These are phyloP conservation scores for Taenioides sp. DNA, from an alignment of 2,797 vertebrate genomes.

Conservation along the genomic window DNA sequence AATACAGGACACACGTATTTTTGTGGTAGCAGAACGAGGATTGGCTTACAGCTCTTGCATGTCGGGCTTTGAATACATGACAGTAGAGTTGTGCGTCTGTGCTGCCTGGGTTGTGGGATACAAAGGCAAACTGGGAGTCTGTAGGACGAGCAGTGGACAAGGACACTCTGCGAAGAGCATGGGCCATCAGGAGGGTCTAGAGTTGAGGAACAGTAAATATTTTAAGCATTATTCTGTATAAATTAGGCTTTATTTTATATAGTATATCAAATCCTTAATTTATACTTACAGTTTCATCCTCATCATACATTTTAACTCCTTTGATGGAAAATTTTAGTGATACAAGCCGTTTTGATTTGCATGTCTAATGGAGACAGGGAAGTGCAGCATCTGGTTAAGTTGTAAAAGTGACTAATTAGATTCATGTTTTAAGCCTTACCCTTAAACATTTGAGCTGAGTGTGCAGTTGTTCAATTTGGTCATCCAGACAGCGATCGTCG, in stretches of 20 bases:
- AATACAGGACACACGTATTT: not conserved
- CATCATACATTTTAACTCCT: conserved; percentile 90
- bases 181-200: conserved; percentile 93
- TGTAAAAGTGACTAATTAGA: not conserved
- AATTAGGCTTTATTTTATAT: not conserved
- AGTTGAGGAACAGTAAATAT: not conserved
- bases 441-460: conserved; percentile 81
- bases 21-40: not conserved
- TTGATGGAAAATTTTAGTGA: conserved; percentile 89
- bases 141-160: conserved; percentile 82
- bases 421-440: conserved; percentile 64
- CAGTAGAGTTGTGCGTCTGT: conserved; percentile 84
- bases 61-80: conserved; percentile 88
- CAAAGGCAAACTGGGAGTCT: conserved; percentile 88
- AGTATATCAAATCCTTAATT: not conserved
- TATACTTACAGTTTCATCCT: conserved; percentile 83
- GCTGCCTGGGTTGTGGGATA: conserved; percentile 88
- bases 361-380: conserved; percentile 69
- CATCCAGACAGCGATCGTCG: conserved; percentile 85
- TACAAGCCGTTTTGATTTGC: conserved; percentile 76
- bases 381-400: no score
- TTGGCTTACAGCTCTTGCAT: conserved; percentile 82
- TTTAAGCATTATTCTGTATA: not conserved
- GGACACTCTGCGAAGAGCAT: conserved; percentile 86
- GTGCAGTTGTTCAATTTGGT: conserved; percentile 80